Conservation (phyloP, 2,888 invertebrate genomes). For the Reticulitermes lucifugus region DNA sequence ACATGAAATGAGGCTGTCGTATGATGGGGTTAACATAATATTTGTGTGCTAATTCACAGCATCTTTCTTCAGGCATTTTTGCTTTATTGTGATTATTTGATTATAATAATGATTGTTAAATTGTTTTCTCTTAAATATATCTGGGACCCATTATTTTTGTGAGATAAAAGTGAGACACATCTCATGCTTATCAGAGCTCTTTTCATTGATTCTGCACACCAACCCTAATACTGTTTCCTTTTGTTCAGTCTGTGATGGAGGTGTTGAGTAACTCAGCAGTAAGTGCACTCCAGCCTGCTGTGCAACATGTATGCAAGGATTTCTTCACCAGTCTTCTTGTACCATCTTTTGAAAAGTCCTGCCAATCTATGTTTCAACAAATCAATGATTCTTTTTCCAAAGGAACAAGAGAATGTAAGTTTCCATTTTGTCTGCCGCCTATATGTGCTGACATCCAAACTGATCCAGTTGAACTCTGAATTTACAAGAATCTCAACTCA, state of each 20-base stretch:
- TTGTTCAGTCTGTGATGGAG: slow-evolving; percentile 77
- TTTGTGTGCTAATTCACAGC: too few relatives aligned
- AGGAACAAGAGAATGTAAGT: slow-evolving; percentile 92
- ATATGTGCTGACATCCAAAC: too few relatives aligned
- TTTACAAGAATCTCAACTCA: not conserved
- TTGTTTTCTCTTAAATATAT: too few relatives aligned
- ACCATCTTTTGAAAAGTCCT: slow-evolving; percentile 89
- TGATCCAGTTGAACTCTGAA: too few relatives aligned
- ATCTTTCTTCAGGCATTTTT: too few relatives aligned
- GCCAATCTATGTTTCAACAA: slow-evolving; percentile 88
- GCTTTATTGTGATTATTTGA: too few relatives aligned
- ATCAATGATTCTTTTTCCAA: slow-evolving; percentile 88
- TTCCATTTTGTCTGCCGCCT: slow-evolving; percentile 45
- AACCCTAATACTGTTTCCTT: not conserved
- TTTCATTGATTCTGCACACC: not conserved
- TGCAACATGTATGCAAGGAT: slow-evolving; percentile 83
- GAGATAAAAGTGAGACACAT: too few relatives aligned
- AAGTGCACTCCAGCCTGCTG: slow-evolving; percentile 76
- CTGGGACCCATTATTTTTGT: too few relatives aligned
- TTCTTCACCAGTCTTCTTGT: slow-evolving; percentile 80
- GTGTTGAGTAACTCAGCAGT: slow-evolving; percentile 77
- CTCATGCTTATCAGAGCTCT: too few relatives aligned
- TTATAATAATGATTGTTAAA: too few relatives aligned
- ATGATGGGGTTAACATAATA: too few relatives aligned
- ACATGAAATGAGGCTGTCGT: too few relatives aligned